A percentile compares a stretch with the other conserved stretches of the same genome.
Conservation (phyloP, 2,113 vertebrate species). For the Monopterus albus region DNA sequence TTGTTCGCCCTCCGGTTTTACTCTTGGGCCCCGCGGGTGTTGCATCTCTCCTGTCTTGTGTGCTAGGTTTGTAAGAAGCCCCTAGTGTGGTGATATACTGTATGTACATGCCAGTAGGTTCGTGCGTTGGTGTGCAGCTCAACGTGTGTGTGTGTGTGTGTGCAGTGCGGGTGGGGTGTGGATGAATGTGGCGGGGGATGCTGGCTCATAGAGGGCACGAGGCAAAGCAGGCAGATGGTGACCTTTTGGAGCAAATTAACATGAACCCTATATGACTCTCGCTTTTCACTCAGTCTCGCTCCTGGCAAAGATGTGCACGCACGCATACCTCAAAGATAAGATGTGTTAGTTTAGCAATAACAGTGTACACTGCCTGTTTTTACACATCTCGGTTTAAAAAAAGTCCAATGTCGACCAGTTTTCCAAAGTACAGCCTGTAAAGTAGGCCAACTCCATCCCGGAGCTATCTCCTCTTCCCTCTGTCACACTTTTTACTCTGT, state of each 20-base stretch:
- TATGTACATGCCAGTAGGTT: neutral
- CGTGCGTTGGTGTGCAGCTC: no score
- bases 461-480: conserved; percentile 58
- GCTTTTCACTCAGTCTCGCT: conserved; percentile 14
- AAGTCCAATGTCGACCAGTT: conserved; percentile 28
- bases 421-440: conserved; percentile 56
- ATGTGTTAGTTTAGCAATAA: neutral
- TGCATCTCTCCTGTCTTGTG: conserved; percentile 27
- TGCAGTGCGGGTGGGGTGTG: neutral
- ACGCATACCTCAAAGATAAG: neutral
- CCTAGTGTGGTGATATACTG: conserved; percentile 13
- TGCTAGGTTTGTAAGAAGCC: conserved; percentile 14
- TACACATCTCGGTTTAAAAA: conserved; percentile 1
- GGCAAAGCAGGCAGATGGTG: conserved; percentile 78
- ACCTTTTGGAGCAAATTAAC: conserved; percentile 80
- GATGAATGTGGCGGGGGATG: conserved; percentile 37
- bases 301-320: neutral
- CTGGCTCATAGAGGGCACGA: conserved; percentile 50
- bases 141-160: neutral
- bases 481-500: conserved; percentile 58
- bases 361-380: neutral
- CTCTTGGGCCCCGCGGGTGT: conserved; percentile 1
- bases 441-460: conserved; percentile 76
- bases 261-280: conserved; percentile 70
- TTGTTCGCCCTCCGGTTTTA: no score